Conservation (phyloP, 2,797 vertebrate genomes). For the Austrolebias charrua region DNA sequence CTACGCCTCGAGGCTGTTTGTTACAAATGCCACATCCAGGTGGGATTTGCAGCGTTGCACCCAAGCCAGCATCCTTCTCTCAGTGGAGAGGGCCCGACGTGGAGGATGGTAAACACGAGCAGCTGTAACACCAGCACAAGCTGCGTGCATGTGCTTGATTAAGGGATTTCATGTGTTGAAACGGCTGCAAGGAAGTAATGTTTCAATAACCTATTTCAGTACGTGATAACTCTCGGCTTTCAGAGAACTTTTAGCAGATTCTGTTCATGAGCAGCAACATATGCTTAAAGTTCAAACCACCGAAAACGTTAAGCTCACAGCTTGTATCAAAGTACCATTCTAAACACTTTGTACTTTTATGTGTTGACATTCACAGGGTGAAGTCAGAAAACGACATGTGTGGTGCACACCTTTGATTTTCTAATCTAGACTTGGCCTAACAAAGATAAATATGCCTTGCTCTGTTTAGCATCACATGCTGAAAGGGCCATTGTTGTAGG, state of each 20-base stretch:
- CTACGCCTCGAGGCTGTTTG: conserved; percentile 78
- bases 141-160: conserved; percentile 27
- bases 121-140: conserved; percentile 67
- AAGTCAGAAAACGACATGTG: no score
- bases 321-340: no score
- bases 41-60: conserved; percentile 77
- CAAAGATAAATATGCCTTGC: no score
- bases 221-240: conserved; percentile 14
- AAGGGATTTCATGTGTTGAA: conserved; percentile 36
- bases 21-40: conserved; percentile 79
- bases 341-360: no score
- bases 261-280: background rate
- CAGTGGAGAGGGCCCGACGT: conserved; percentile 77
- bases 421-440: no score
- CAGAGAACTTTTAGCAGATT: background rate
- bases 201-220: conserved; percentile 55
- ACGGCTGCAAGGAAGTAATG: conserved; percentile 13
- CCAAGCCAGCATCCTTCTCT: conserved; percentile 71
- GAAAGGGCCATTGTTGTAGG: no score
- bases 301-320: background rate
- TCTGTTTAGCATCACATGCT: no score
- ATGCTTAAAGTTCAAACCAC: conserved; percentile 1
- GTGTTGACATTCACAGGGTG: no score
- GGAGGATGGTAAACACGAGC: conserved; percentile 78
- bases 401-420: no score